Evolutionary conservation across 2,113 vertebrate genomes (phyloP).

Genomic region (Promerops cafer): DNA sequence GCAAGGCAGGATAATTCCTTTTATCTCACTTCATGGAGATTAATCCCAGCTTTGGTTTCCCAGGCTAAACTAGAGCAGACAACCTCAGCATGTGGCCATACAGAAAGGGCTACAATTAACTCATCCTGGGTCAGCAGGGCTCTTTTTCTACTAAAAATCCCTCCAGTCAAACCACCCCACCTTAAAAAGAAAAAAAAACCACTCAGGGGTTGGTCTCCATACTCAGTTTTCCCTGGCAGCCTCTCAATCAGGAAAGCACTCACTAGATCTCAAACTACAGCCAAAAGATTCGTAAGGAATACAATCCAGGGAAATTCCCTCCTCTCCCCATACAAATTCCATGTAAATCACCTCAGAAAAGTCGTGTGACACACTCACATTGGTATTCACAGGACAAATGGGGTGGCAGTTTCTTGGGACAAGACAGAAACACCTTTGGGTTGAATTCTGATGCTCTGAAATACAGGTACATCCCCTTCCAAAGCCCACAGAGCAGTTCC

Average conservation of each 20-base stretch:
- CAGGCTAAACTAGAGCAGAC: background rate
- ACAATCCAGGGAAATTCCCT: slow-evolving; percentile 28
- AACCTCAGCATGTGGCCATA: background rate
- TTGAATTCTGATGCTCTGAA: background rate
- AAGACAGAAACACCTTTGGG: background rate
- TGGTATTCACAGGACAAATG: background rate
- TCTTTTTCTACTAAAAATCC: background rate
- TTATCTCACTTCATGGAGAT: background rate
- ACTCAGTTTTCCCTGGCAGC: slow-evolving; percentile 17
- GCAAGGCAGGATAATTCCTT: background rate
- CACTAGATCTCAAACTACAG: background rate
- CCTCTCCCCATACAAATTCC: background rate
- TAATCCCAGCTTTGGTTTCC: background rate
- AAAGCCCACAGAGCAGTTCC: rapidly evolving
- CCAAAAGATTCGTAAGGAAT: background rate
- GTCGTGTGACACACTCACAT: background rate
- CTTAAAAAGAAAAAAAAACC: background rate
- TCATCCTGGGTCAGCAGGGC: background rate
- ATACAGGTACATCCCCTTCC: background rate
- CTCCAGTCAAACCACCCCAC: background rate
- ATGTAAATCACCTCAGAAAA: background rate
- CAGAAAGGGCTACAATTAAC: background rate
- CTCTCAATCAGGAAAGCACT: background rate
- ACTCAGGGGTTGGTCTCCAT: background rate
- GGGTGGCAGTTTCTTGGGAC: background rate